Conservation (phyloP, 1,140 invertebrate genomes). For the Cataglyphis hispanica region DNA sequence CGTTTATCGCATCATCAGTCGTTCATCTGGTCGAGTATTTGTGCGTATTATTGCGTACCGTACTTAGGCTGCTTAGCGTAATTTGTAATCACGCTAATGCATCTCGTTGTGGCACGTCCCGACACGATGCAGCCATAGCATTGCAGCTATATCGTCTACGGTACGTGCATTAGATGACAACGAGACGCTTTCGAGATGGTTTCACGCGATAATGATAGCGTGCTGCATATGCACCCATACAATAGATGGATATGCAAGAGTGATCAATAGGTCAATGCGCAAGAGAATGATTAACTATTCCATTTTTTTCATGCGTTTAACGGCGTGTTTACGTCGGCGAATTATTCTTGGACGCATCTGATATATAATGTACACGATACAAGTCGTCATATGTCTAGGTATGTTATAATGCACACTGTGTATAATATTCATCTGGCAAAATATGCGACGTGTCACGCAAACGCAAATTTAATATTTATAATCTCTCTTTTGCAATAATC, state of each 20-base stretch:
- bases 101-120: conserved; percentile 56
- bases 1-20: conserved; percentile 22
- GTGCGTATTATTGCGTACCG: conserved; percentile 40
- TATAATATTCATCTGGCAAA: conserved; percentile 9
- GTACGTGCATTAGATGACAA: conserved; percentile 50
- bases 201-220: conserved; percentile 63
- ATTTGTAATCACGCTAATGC: conserved; percentile 80
- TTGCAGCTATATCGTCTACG: conserved; percentile 49
- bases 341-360: conserved; percentile 31
- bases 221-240: conserved; percentile 45
- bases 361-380: conserved; percentile 12
- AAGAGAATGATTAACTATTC: conserved; percentile 49
- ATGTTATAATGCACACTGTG: neutral
- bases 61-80: conserved; percentile 71
- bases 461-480: conserved; percentile 36
- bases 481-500: conserved; percentile 3
- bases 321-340: conserved; percentile 23
- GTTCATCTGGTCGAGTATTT: conserved; percentile 39
- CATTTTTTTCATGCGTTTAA: conserved; percentile 44
- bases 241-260: conserved; percentile 57
- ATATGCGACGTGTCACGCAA: conserved; percentile 2
- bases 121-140: conserved; percentile 22
- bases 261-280: conserved; percentile 60
- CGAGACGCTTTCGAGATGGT: conserved; percentile 66
- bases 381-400: neutral